Evolutionary conservation across 2,797 vertebrate species (phyloP).

Genomic region (Anableps anableps): DNA sequence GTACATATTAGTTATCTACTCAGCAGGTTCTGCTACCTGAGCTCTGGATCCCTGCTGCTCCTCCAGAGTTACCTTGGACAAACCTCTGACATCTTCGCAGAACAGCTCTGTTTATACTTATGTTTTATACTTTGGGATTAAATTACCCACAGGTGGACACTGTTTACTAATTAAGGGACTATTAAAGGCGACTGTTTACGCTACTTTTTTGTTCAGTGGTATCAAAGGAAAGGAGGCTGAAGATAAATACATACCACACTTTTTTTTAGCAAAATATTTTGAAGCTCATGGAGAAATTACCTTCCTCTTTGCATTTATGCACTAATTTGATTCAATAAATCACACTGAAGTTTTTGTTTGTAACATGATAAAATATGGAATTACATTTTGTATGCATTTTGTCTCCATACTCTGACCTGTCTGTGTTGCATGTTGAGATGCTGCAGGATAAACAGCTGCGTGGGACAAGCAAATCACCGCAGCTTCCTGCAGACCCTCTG

Average conservation of each 20-base stretch:
- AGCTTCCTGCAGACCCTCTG: constrained; percentile 91
- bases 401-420: constrained; percentile 12
- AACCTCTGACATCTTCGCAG: background rate
- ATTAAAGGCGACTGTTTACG: background rate
- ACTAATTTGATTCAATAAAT: background rate
- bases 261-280: background rate
- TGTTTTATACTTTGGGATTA: too few species aligned
- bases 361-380: background rate
- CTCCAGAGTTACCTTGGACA: background rate
- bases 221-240: background rate
- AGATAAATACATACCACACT: background rate
- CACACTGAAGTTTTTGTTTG: background rate
- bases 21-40: background rate
- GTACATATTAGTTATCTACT: too few species aligned
- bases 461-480: constrained; percentile 93
- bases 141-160: background rate
- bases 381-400: background rate
- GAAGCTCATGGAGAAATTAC: background rate
- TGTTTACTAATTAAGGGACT: background rate
- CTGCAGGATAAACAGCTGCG: constrained; percentile 96
- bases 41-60: background rate
- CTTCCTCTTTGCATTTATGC: background rate
- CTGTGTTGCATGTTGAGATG: constrained; percentile 58
- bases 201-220: background rate
- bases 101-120: background rate